These are phyloP conservation scores for Syngnathoides biaculeatus DNA, from an alignment of 2,113 vertebrate genomes.

Conservation along the genomic window DNA sequence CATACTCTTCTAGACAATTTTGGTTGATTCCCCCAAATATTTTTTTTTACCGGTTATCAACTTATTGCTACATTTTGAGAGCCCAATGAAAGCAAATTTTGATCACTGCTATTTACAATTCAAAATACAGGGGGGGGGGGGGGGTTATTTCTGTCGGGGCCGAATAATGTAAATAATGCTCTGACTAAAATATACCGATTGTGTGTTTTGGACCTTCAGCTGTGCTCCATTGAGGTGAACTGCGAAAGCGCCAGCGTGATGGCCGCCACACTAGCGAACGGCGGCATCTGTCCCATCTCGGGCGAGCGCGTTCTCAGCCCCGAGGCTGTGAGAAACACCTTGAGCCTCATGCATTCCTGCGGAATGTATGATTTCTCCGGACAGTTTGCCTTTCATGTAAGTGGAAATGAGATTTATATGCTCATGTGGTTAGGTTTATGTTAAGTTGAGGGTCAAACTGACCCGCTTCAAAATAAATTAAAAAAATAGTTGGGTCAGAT, in stretches of 20 bases:
- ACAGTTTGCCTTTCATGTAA: slow-evolving; percentile 96
- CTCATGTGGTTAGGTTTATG: too few species aligned
- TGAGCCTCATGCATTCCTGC: slow-evolving; percentile 98
- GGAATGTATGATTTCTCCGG: slow-evolving; percentile 99
- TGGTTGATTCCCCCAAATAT: too few species aligned
- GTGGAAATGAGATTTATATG: slow-evolving; percentile 19
- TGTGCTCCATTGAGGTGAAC: slow-evolving; percentile 97
- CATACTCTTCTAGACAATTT: too few species aligned
- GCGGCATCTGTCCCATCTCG: slow-evolving; percentile 95
- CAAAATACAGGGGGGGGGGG: too few species aligned
- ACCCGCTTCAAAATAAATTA: too few species aligned
- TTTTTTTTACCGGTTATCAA: too few species aligned
- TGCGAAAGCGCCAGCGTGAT: slow-evolving; percentile 97
- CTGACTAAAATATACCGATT: neutral
- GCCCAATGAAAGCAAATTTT: too few species aligned
- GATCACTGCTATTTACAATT: too few species aligned
- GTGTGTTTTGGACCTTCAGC: slow-evolving; percentile 59
- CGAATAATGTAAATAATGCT: neutral
- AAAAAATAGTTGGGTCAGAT: too few species aligned
- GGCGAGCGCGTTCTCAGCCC: slow-evolving; percentile 92
- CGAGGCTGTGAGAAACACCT: slow-evolving; percentile 91
- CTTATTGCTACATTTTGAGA: too few species aligned
- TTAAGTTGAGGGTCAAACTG: too few species aligned
- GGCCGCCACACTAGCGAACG: slow-evolving; percentile 96
- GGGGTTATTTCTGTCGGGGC: neutral